These are phyloP conservation scores for Thereva nobilitata DNA, from an alignment of 2,888 invertebrate species.

Conservation along the genomic window DNA sequence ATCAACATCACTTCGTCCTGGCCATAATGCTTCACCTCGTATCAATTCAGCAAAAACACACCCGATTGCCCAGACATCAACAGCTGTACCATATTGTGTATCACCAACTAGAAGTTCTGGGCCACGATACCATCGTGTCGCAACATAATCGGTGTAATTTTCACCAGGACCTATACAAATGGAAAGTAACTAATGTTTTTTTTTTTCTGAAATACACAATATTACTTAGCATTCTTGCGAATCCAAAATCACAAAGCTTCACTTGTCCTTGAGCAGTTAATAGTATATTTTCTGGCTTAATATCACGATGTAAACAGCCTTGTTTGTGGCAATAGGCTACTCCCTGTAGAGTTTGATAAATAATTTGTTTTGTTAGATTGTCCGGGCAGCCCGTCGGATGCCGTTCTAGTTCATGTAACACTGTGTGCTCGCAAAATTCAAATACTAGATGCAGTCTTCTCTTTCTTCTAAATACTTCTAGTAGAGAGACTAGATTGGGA, in stretches of 20 bases:
- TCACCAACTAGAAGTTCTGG: conserved; percentile 97
- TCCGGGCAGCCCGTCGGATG: conserved; percentile 94
- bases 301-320: conserved; percentile 93
- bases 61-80: conserved; percentile 98
- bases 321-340: conserved; percentile 96
- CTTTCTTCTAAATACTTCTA: conserved; percentile 96
- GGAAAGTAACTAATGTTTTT: not conserved
- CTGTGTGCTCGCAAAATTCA: conserved; percentile 97
- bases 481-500: conserved; percentile 93
- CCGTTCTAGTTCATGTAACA: conserved; percentile 93
- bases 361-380: conserved; percentile 84
- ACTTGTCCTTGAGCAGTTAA: conserved; percentile 91
- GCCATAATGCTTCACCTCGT: conserved; percentile 93
- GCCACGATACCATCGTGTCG: conserved; percentile 97
- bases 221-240: conserved; percentile 90
- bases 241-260: conserved; percentile 97
- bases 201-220: too few relatives aligned
- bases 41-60: conserved; percentile 88
- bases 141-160: conserved; percentile 99
- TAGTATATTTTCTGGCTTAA: conserved; percentile 98
- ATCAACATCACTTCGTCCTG: conserved; percentile 98
- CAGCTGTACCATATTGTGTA: conserved; percentile 83
- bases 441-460: conserved; percentile 96
- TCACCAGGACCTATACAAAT: conserved; percentile 80
- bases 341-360: conserved; percentile 94